phyloP scores from a whole-genome alignment of 2,888 invertebrate genomes.

The Eilema depressum region DNA sequence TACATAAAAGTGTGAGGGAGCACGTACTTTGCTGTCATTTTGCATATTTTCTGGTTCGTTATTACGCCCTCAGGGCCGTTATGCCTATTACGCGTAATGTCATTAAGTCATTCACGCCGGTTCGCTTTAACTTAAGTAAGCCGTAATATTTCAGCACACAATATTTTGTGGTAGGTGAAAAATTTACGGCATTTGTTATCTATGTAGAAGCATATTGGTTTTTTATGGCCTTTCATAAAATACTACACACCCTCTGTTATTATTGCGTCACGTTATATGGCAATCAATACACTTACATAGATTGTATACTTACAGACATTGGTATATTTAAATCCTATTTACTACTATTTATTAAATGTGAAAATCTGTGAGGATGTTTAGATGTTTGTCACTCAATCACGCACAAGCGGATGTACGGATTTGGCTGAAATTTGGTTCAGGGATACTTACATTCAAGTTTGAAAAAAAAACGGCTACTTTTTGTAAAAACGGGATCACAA shows the following conservation, averaged over 20 bases:
- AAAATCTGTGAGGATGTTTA: too few species aligned
- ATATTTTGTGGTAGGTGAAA: slow-evolving; percentile 16
- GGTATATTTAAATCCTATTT: too few species aligned
- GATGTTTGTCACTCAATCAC: too few species aligned
- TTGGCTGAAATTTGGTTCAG: too few species aligned
- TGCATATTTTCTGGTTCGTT: slow-evolving; percentile 33
- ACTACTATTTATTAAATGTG: too few species aligned
- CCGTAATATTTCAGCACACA: slow-evolving; percentile 18
- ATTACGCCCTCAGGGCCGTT: slow-evolving; percentile 24
- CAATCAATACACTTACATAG: too few species aligned
- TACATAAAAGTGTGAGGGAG: slow-evolving; percentile 11
- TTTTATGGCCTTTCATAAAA: neutral
- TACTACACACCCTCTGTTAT: neutral
- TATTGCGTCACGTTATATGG: neutral
- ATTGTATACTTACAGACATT: too few species aligned
- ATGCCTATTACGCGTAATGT: slow-evolving; percentile 16
- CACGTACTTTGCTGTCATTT: slow-evolving; percentile 21
- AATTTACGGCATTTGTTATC: neutral
- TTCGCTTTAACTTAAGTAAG: slow-evolving; percentile 14
- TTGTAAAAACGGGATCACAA: too few species aligned
- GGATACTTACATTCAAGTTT: too few species aligned
- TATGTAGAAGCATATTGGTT: neutral
- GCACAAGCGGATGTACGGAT: too few species aligned
- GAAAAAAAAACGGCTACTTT: too few species aligned
- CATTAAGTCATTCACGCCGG: slow-evolving; percentile 20